These are phyloP conservation scores for Caenorhabditis becei DNA, from an alignment of 2,888 invertebrate species.

Conservation along the genomic window DNA sequence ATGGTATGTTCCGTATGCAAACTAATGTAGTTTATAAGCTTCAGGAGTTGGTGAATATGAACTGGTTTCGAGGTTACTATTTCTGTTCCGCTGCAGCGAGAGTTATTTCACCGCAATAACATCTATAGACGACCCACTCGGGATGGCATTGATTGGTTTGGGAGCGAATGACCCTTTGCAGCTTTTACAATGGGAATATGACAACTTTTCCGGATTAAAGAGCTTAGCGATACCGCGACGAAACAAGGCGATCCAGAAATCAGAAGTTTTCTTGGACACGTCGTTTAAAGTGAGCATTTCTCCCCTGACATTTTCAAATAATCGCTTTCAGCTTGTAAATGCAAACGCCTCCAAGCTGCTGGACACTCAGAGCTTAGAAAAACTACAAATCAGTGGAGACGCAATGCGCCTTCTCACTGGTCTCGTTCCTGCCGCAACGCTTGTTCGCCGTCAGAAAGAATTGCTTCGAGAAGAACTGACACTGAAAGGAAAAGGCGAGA, in stretches of 20 bases:
- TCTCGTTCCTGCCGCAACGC: not conserved
- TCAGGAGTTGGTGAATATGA: not conserved
- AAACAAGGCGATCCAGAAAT: too few species aligned
- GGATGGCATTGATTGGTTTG: not conserved
- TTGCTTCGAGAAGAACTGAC: not conserved
- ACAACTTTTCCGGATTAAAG: conserved; percentile 3
- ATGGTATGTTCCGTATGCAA: too few species aligned
- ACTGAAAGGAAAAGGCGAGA: not conserved
- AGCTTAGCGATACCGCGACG: not conserved
- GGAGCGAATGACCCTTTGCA: not conserved
- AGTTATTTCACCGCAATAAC: not conserved
- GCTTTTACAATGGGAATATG: conserved; percentile 1
- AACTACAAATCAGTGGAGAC: not conserved
- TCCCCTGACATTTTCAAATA: not conserved
- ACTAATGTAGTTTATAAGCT: not conserved
- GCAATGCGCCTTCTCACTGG: not conserved
- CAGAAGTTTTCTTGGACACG: not conserved
- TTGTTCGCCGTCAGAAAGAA: not conserved
- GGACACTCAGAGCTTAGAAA: not conserved
- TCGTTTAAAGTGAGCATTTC: not conserved
- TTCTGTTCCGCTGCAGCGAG: not conserved
- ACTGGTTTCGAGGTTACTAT: not conserved
- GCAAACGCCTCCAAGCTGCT: not conserved
- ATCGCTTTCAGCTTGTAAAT: not conserved
- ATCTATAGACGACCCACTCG: not conserved